These are phyloP conservation scores for Tinamus guttatus DNA, from an alignment of 2,113 vertebrate species.

Conservation along the genomic window DNA sequence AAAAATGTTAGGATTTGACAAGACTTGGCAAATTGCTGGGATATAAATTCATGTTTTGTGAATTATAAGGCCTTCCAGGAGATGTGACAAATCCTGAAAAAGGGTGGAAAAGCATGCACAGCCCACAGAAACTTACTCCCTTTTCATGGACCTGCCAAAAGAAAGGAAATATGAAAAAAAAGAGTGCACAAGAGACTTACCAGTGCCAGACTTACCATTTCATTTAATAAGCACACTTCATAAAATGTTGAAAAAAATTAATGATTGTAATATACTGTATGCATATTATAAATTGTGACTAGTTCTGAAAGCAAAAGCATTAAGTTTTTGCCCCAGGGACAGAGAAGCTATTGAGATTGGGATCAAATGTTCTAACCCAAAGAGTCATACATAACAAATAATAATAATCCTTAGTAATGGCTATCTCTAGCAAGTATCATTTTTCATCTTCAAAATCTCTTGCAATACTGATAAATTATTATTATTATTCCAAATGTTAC, in stretches of 20 bases:
- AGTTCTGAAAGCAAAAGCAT: constrained; percentile 24
- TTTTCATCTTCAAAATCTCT: constrained; percentile 8
- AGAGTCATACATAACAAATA: constrained; percentile 11
- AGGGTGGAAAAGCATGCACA: constrained; percentile 64
- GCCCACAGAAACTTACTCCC: constrained; percentile 62
- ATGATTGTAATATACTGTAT: constrained; percentile 42
- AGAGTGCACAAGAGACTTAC: constrained; percentile 53
- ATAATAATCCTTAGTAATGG: background rate
- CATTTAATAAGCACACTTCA: constrained; percentile 72
- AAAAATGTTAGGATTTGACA: constrained; percentile 74
- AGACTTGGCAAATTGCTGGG: constrained; percentile 70
- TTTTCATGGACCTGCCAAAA: constrained; percentile 60
- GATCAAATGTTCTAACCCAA: constrained; percentile 16
- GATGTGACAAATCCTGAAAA: constrained; percentile 70
- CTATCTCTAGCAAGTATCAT: background rate
- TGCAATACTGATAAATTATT: background rate
- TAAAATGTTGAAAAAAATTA: constrained; percentile 64
- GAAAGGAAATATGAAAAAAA: constrained; percentile 67
- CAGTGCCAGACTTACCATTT: constrained; percentile 65
- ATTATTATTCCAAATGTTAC: background rate
- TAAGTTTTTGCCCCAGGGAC: constrained; percentile 13
- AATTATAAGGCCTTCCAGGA: constrained; percentile 73
- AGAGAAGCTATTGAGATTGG: constrained; percentile 35
- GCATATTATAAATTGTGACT: constrained; percentile 57
- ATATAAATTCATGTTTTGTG: constrained; percentile 72